Evolutionary conservation across 2,113 vertebrate species (phyloP), one percentile per base, ranked within the genome.

Genomic region (Microtus montanus): DNA sequence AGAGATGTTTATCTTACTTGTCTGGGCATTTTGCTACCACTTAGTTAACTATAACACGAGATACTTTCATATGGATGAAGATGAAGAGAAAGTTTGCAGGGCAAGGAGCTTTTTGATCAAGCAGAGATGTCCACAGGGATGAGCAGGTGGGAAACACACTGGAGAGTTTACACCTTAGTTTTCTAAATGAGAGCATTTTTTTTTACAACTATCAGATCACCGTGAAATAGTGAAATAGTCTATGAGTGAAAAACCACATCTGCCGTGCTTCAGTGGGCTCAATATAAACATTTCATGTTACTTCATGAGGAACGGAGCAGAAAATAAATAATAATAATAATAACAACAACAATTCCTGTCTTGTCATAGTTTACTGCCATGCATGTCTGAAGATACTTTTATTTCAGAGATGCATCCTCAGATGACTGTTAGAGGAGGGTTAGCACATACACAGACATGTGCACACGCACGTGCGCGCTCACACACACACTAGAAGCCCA

Each of bases 191-290:
- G 87, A 96, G 33, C 88, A 95, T 95, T 98, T 97, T 98, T 97
- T 96, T 98, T 97, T 96, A 95, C 78, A 95, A 63, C 30, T 13
- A 92, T 71, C 93, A 96, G 49, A 66, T 97, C 85, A 96, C 96
- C 96, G 92, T 95, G 89, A 96, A 96, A 95, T 97, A 95, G 94
- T 92, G 92, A 96, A 92, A 88, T 87, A 88, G 92, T 98, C 95
- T 94, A 92, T 64, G 73, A 95, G 52, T 91, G 86, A 86, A 90
- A 91, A 84, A 91, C 44, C 71, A 64, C 75, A 41, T 95, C 88
- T 94, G 83, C 49, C 89, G 9, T 89, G 85, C 30, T 88, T 87
- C 44, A 75, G 63, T 91, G 75, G 70, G 19, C 47, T 88, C 86
- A 52, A 58, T 83, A 24, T 85, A 92, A 93, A 94, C 93, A 95